Evolutionary conservation across 2,113 vertebrate genomes (phyloP).

Genomic region (Arenaria interpres): DNA sequence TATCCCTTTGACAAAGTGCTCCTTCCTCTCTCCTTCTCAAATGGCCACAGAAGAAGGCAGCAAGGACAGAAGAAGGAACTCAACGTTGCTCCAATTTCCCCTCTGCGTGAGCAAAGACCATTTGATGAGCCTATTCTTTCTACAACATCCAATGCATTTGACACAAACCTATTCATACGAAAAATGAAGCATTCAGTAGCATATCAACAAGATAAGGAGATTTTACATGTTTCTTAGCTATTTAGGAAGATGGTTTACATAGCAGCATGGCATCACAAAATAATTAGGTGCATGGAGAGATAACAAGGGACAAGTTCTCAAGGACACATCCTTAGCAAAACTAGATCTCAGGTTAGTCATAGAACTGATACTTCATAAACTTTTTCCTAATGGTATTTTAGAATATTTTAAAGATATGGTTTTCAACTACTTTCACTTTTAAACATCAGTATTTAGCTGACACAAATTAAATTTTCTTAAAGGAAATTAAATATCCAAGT

Average conservation of each 20-base stretch:
- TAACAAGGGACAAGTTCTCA: background rate
- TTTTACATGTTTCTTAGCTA: background rate
- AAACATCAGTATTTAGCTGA: background rate
- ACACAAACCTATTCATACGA: background rate
- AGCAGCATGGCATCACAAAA: constrained; percentile 23
- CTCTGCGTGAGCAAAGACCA: background rate
- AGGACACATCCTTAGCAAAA: background rate
- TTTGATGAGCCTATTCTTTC: background rate
- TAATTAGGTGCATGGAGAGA: background rate
- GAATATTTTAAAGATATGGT: background rate
- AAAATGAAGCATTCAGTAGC: background rate
- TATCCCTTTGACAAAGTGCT: background rate
- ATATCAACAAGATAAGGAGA: background rate
- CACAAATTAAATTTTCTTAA: background rate
- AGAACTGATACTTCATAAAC: background rate
- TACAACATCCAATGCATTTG: background rate
- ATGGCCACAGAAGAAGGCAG: background rate
- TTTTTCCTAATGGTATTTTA: background rate
- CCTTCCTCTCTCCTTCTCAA: background rate
- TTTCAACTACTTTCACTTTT: background rate
- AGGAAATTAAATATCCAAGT: constrained; percentile 11
- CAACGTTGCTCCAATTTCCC: accelerated
- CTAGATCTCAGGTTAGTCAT: background rate
- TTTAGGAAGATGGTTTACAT: background rate
- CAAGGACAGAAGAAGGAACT: background rate